Conservation (phyloP, 2,797 vertebrate species). For the Sardinella longiceps region DNA sequence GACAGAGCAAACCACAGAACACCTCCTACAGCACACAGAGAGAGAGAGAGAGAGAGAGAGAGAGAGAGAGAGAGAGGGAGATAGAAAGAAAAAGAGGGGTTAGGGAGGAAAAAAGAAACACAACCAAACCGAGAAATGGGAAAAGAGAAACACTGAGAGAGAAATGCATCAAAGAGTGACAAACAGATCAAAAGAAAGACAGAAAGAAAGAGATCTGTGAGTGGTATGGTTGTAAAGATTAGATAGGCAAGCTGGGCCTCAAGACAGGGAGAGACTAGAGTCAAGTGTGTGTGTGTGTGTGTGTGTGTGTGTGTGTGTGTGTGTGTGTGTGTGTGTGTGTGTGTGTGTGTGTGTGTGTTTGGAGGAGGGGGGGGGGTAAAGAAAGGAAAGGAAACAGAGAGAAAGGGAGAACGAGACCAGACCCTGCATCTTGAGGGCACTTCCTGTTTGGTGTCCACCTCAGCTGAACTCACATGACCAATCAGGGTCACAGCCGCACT, state of each 20-base stretch:
- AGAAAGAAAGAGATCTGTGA: background rate
- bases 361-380: background rate
- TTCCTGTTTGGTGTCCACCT: background rate
- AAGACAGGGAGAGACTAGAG: background rate
- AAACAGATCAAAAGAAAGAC: background rate
- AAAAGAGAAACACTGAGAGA: background rate
- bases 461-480: background rate
- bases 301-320: no score
- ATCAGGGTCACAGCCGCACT: background rate
- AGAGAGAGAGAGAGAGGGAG: background rate
- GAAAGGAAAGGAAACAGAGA: background rate
- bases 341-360: no score
- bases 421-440: background rate
- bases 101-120: background rate
- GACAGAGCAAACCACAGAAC: constrained; percentile 54
- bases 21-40: constrained; percentile 1
- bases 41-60: background rate
- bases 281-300: no score
- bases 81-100: background rate
- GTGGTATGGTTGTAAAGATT: constrained; percentile 13
- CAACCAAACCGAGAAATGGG: background rate
- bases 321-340: no score
- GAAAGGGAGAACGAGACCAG: background rate
- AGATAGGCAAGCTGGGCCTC: background rate
- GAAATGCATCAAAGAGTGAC: background rate